Evolutionary conservation across 1,140 invertebrate species (phyloP).

Genomic region (Uloborus diversus): DNA sequence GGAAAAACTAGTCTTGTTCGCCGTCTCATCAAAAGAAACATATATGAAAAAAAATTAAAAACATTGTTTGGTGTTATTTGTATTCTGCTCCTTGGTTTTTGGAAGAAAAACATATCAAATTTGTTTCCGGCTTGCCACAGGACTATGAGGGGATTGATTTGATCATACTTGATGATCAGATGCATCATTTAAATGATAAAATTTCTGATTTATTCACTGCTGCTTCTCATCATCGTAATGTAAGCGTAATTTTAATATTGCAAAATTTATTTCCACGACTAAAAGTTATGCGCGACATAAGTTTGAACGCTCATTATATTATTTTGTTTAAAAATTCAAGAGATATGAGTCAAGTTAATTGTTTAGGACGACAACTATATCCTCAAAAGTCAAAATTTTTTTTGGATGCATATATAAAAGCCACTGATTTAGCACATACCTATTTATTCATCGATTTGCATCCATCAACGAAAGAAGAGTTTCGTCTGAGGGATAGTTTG

Average conservation of each 20-base stretch:
- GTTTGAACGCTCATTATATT: constrained; percentile 36
- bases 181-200: constrained; percentile 3
- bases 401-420: constrained; percentile 36
- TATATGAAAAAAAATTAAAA: constrained; percentile 7
- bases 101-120: constrained; percentile 22
- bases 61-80: constrained; percentile 24
- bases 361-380: constrained; percentile 15
- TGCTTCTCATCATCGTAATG: constrained; percentile 10
- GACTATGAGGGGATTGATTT: constrained; percentile 14
- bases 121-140: constrained; percentile 11
- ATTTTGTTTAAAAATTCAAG: constrained; percentile 44
- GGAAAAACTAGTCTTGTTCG: constrained; percentile 7
- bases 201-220: constrained; percentile 16
- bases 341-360: constrained; percentile 27
- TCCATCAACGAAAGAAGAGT: neutral
- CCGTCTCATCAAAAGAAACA: constrained; percentile 7
- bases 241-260: constrained; percentile 29
- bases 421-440: neutral
- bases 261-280: constrained; percentile 32
- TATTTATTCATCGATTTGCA: constrained; percentile 43
- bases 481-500: neutral
- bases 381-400: constrained; percentile 8
- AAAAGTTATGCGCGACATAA: constrained; percentile 24
- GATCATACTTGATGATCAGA: constrained; percentile 22
- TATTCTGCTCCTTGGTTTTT: constrained; percentile 22